These are phyloP conservation scores for Poecile montanus DNA, from an alignment of 2,797 vertebrate species.

Conservation along the genomic window DNA sequence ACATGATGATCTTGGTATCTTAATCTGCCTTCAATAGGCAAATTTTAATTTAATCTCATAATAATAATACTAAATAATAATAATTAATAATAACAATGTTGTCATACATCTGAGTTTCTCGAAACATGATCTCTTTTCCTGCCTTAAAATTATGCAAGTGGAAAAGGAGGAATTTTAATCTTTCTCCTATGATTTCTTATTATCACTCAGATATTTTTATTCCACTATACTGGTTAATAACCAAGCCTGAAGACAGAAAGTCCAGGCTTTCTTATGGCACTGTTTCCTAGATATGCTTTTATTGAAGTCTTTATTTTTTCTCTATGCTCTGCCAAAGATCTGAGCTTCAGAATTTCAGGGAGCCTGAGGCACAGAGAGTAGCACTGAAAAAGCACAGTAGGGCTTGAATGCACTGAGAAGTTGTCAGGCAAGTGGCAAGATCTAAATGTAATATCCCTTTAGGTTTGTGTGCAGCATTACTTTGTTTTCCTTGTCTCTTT, in stretches of 20 bases:
- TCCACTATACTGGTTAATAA: background rate
- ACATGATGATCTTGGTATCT: background rate
- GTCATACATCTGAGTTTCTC: background rate
- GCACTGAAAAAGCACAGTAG: background rate
- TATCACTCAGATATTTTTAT: background rate
- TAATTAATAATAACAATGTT: background rate
- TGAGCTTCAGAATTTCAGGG: background rate
- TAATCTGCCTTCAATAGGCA: background rate
- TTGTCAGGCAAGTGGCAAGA: background rate
- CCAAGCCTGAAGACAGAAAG: background rate
- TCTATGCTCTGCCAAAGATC: background rate
- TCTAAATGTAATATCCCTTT: background rate
- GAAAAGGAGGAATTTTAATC: background rate
- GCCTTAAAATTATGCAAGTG: background rate
- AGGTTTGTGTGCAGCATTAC: background rate
- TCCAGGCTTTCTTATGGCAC: background rate
- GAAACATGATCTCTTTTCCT: background rate
- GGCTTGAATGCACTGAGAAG: background rate
- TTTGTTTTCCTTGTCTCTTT: conserved; percentile 53
- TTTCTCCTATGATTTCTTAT: background rate
- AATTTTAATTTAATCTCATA: background rate
- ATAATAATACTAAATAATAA: background rate
- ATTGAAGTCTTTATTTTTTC: background rate
- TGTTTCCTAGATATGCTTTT: background rate
- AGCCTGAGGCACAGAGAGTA: background rate